A percentile compares a stretch with the other conserved stretches of the same genome.
phyloP scores from a whole-genome alignment of 2,113 vertebrate species.

The Tyto alba region DNA sequence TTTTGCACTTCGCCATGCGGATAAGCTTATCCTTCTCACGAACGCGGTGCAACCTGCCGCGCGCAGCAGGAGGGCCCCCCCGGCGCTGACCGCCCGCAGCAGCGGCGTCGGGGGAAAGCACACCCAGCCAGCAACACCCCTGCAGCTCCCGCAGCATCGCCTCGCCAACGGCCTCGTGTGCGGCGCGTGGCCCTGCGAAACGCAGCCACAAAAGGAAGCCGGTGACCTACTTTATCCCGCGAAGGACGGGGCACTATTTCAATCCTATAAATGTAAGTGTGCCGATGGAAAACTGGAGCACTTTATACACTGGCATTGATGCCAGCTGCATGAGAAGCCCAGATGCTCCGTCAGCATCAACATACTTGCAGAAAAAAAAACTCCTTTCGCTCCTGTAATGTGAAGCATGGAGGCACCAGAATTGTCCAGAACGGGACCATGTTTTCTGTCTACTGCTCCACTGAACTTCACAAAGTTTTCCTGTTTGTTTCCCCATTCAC shows the following conservation, averaged over 20 bases:
- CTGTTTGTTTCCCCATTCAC: not conserved
- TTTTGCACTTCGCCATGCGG: not conserved
- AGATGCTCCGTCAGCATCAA: not conserved
- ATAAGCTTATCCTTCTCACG: not conserved
- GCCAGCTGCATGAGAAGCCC: not conserved
- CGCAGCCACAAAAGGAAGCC: not conserved
- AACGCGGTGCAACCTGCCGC: fast-evolving
- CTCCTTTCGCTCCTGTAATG: not conserved
- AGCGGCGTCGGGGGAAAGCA: not conserved
- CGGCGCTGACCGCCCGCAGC: fast-evolving
- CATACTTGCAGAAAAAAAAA: not conserved
- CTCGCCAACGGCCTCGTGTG: fast-evolving
- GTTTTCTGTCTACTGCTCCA: not conserved
- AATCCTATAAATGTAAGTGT: not conserved
- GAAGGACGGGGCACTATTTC: not conserved
- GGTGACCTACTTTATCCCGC: not conserved
- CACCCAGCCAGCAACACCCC: not conserved
- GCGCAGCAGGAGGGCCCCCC: fast-evolving
- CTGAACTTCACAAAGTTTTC: not conserved
- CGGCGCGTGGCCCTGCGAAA: fast-evolving
- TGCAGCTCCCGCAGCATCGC: not conserved
- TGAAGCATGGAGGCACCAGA: not conserved
- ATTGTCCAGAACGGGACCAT: not conserved
- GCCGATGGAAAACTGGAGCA: not conserved
- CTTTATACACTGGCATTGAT: not conserved